Base-by-base conservation (phyloP, 1,140 invertebrate genomes). In the Eupeodes corollae region DNA sequence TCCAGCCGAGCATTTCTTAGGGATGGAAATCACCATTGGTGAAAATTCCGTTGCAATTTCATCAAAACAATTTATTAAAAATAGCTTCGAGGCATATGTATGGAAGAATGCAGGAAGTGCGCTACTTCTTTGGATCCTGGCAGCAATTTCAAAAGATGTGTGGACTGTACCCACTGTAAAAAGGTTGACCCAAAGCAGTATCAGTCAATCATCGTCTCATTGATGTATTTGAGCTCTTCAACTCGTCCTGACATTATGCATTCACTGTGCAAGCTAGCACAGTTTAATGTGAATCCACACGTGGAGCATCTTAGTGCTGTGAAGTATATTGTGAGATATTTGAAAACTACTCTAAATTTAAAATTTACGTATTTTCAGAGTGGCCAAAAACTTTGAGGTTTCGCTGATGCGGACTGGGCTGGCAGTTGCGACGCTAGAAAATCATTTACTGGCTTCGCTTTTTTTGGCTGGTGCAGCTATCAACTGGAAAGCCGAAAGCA, bases 11-110 rank as follows among this genome's bases (percentile, higher is more conserved):
- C 19, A 58, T 39, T 67, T 44, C 54, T 51, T 68, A 45, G 61
- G 63, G 16, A 58, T 62, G 15, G n/a, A n/a, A 50, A 62, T 70
- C n/a, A n/a, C 52, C 46, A 15, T 42, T 21, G 41, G 35, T 30
- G 43, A 44, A 42, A 48, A 21, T n/a, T n/a, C n/a, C n/a, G 37
- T n/a, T 16, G 42, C 26, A n/a, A 46, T 53, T 12, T n/a, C 45
- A 10, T 46, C 48, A 26, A 38, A 42, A n/a, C 46, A 46, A 15
- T 49, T 50, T 33, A 50, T 52, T 13, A 38, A 47, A 18, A 34
- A 47, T 12, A 42, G 49, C 13, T 18, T 52, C 15, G 14, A 47
- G 2, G 12, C 49, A 39, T 44, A 52, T 18, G 34, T n/a, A n/a
- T n/a, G n/a, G n/a, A n/a, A n/a, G n/a, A 33, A 9, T 33, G 8